A percentile compares a stretch with the other conserved stretches of the same genome.
These are phyloP conservation scores for Pelobates cultripes DNA, from an alignment of 2,797 vertebrate genomes.

Conservation along the genomic window DNA sequence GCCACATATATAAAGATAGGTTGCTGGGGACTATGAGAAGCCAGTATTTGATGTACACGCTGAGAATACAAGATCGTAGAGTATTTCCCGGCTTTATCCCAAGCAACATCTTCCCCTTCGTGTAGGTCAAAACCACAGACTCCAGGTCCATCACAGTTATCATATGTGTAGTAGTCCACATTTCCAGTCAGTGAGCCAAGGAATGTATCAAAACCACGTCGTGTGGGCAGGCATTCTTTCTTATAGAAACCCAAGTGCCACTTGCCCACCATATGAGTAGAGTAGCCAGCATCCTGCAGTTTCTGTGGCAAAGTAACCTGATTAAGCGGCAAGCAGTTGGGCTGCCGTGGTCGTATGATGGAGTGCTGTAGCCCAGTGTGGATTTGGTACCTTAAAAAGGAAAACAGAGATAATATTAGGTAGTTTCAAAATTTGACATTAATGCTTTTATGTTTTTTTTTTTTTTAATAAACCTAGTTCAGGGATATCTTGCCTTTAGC, in stretches of 20 bases:
- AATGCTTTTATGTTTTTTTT: too few species aligned
- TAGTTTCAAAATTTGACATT: too few species aligned
- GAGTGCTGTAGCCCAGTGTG: slow-evolving; percentile 97
- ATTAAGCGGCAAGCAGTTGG: slow-evolving; percentile 92
- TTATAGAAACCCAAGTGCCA: slow-evolving; percentile 98
- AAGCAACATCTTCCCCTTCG: slow-evolving; percentile 89
- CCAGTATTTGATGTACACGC: slow-evolving; percentile 89
- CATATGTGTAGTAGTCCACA: slow-evolving; percentile 93
- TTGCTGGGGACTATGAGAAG: slow-evolving; percentile 78
- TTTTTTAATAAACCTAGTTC: too few species aligned
- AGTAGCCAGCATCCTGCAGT: slow-evolving; percentile 90
- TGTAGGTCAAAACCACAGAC: slow-evolving; percentile 93
- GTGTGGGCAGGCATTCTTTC: slow-evolving; percentile 92
- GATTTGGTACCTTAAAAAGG: slow-evolving; percentile 88
- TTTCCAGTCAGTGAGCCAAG: slow-evolving; percentile 95
- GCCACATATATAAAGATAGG: slow-evolving; percentile 95
- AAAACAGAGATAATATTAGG: not conserved
- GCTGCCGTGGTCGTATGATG: slow-evolving; percentile 93
- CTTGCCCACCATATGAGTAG: slow-evolving; percentile 98
- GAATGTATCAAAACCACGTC: slow-evolving; percentile 92
- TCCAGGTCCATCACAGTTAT: slow-evolving; percentile 90
- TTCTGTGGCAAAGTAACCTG: slow-evolving; percentile 92
- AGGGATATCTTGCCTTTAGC: too few species aligned
- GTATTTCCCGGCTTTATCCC: slow-evolving; percentile 90
- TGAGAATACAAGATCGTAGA: slow-evolving; percentile 92